A percentile compares a stretch with the other conserved stretches of the same genome.
phyloP scores from a whole-genome alignment of 2,113 vertebrate species.

The Dolichotis patagonum region DNA sequence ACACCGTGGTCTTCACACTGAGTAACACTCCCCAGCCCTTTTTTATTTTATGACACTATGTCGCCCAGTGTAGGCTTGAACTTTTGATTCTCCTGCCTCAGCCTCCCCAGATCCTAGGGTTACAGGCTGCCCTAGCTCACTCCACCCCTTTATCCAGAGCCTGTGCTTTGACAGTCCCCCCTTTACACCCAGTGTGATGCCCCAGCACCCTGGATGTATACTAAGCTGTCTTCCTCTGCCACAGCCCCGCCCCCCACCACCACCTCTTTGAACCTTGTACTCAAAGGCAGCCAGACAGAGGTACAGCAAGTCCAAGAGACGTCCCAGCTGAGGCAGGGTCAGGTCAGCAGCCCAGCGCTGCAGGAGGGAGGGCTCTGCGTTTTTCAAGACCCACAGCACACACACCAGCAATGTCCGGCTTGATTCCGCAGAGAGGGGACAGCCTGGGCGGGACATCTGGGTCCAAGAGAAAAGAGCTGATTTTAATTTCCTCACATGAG shows the following conservation, averaged over 20 bases:
- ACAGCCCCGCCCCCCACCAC: neutral
- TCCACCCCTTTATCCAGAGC: neutral
- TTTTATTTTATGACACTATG: neutral
- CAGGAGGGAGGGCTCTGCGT: conserved; percentile 89
- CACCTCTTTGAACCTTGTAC: conserved; percentile 89
- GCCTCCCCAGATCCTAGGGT: neutral
- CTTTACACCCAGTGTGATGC: too few species aligned
- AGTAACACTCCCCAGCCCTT: neutral
- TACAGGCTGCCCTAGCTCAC: too few species aligned
- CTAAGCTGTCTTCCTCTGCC: neutral
- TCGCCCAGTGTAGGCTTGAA: neutral
- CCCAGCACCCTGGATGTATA: rapidly evolving
- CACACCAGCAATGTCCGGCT: conserved; percentile 93
- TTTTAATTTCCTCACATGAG: neutral
- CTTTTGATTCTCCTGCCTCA: too few species aligned
- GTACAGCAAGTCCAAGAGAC: conserved; percentile 92
- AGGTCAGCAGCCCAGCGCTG: conserved; percentile 93
- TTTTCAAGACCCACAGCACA: conserved; percentile 95
- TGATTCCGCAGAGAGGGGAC: conserved; percentile 90
- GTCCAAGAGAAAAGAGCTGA: neutral
- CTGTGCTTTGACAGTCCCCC: too few species aligned
- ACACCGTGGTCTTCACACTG: neutral
- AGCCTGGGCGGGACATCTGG: conserved; percentile 89
- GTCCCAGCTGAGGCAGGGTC: conserved; percentile 91
- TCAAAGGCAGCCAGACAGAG: conserved; percentile 94